Base-by-base conservation (phyloP, 2,113 vertebrate genomes). In the Zosterops pallidus region DNA sequence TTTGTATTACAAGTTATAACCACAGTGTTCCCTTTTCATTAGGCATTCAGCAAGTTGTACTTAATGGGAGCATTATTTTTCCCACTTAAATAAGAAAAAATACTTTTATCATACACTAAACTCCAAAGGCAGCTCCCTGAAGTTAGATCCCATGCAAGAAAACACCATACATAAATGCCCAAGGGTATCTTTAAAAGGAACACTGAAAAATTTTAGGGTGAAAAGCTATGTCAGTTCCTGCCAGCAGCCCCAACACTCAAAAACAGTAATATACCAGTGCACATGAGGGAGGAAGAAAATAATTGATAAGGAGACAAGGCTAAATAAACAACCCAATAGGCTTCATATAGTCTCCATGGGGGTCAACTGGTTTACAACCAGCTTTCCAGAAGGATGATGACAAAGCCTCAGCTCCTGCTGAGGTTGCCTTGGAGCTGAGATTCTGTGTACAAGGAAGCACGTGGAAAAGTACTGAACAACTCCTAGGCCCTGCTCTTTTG, bases 1-100 rank as follows among this genome's bases (percentile, higher is more conserved):
- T 96, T 97, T 95, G 64, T 97, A 96, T 91, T 97, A 97, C 93
- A 97, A 89, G 81, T 97, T 95, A 97, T 96, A 97, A 97, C 94
- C 92, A 97, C 96, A 95, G 97, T 97, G 97, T 97, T 96, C 96
- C 96, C 78, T 92, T 96, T 95, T 76, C 46, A 60, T 90, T 96
- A 95, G 89, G 96, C 95, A 95, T 94, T 95, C 70, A 69, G 31
- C 68, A 82, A 91, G 13, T 76, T 87, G 59, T 83, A 80, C 81
- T 86, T 86, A 92, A 86, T 33, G 79, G 92, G 74, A 97, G 91
- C 95, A 71, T 97, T 96, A 94, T 92, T 94, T 86, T 97, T 97
- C 70, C 91, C 86, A 95, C 71, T 94, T 97, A 96, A 94, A 96
- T 90, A 95, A 41, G 94, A 92, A 95, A 95, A 93, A 97, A 60